These are phyloP conservation scores for Lamproptera curius DNA, from an alignment of 2,888 invertebrate genomes.

Conservation along the genomic window DNA sequence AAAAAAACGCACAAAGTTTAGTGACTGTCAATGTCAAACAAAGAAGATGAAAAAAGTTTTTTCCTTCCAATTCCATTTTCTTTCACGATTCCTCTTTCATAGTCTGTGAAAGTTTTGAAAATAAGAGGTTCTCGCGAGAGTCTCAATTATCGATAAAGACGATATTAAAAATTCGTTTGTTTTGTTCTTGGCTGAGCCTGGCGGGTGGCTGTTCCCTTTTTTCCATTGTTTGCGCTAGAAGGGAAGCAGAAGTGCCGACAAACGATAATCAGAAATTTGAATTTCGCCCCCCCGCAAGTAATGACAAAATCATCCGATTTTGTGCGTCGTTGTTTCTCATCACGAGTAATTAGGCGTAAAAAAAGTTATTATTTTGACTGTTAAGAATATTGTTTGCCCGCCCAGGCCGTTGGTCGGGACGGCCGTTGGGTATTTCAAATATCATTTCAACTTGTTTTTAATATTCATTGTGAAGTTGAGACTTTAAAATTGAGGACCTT, in stretches of 20 bases:
- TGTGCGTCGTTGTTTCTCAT: conserved; percentile 63
- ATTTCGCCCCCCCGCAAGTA: conserved; percentile 62
- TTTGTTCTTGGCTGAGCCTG: conserved; percentile 72
- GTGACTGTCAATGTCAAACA: conserved; percentile 76
- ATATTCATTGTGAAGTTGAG: not conserved
- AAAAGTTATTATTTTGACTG: conserved; percentile 52
- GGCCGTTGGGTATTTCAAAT: conserved; percentile 2
- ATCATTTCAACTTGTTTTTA: not conserved
- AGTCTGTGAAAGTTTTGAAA: conserved; percentile 75
- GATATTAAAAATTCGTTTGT: conserved; percentile 79
- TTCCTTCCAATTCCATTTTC: conserved; percentile 71
- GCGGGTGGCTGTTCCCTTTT: conserved; percentile 66
- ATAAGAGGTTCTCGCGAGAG: conserved; percentile 75
- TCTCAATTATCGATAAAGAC: conserved; percentile 78
- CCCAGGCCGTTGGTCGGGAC: not conserved
- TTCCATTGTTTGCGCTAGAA: conserved; percentile 71
- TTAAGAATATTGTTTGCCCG: conserved; percentile 13
- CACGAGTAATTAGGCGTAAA: conserved; percentile 64
- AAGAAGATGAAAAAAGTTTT: conserved; percentile 78
- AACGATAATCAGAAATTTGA: conserved; percentile 75
- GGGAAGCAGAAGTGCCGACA: conserved; percentile 62
- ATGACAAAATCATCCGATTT: conserved; percentile 70
- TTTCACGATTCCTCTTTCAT: conserved; percentile 72
- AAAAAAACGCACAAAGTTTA: conserved; percentile 67
- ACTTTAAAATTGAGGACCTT: not conserved